Evolutionary conservation across 2,113 vertebrate species (phyloP).

Genomic region (Megalops atlanticus): DNA sequence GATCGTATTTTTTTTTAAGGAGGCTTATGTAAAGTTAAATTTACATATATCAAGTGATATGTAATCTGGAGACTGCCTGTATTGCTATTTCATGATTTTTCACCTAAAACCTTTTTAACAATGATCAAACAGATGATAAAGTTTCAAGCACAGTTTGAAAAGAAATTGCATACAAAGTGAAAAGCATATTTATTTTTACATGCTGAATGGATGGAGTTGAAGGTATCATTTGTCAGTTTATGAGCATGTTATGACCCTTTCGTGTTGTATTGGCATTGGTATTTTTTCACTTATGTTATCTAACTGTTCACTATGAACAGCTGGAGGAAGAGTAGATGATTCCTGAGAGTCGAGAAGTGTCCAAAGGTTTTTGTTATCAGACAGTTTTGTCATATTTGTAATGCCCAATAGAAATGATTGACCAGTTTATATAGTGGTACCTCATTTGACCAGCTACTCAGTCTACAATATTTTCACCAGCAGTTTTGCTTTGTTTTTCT

Average conservation of each 20-base stretch:
- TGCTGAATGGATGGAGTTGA: slow-evolving; percentile 79
- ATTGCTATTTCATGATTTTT: neutral
- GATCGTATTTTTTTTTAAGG: too few relatives aligned
- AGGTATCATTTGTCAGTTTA: slow-evolving; percentile 80
- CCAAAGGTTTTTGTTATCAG: neutral
- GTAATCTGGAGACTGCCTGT: too few relatives aligned
- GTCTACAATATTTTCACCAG: too few relatives aligned
- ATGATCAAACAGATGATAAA: slow-evolving; percentile 8
- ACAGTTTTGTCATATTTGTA: neutral
- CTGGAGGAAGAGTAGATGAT: neutral
- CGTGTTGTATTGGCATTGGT: slow-evolving; percentile 79
- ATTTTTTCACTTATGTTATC: slow-evolving; percentile 53
- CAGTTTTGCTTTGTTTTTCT: neutral
- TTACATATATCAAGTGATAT: too few relatives aligned
- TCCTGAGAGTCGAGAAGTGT: neutral
- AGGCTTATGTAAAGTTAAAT: too few relatives aligned
- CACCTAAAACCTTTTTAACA: neutral
- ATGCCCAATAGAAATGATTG: neutral
- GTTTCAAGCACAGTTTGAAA: neutral
- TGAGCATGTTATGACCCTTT: slow-evolving; percentile 83
- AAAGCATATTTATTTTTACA: slow-evolving; percentile 79
- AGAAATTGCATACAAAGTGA: neutral
- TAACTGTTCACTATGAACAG: neutral
- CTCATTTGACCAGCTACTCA: neutral
- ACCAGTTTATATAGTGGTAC: neutral